phyloP scores from a whole-genome alignment of 2,113 vertebrate species.

The Phoxinus phoxinus region DNA sequence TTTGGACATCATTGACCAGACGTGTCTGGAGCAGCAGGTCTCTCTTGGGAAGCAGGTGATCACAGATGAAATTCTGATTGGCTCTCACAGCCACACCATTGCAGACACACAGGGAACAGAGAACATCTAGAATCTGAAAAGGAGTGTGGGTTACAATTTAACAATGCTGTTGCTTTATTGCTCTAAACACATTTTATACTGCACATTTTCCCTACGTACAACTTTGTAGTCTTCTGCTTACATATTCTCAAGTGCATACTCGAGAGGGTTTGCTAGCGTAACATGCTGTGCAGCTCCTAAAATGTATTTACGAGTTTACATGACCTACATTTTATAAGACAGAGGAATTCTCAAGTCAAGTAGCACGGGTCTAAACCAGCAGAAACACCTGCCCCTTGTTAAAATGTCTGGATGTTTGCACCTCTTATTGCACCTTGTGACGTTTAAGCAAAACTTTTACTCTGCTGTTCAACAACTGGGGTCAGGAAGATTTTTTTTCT shows the following conservation, averaged over 20 bases:
- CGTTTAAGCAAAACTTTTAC: background rate
- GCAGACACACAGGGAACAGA: slow-evolving; percentile 95
- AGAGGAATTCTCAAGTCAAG: slow-evolving; percentile 20
- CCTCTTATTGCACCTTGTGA: background rate
- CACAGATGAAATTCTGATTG: slow-evolving; percentile 97
- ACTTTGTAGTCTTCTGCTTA: background rate
- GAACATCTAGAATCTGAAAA: slow-evolving; percentile 89
- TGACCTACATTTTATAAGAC: slow-evolving; percentile 40
- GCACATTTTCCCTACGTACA: background rate
- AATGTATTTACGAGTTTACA: slow-evolving; percentile 34
- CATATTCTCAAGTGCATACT: background rate
- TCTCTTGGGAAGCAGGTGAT: slow-evolving; percentile 91
- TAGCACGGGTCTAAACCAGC: background rate
- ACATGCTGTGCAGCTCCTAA: slow-evolving; percentile 27
- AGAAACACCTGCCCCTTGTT: slow-evolving; percentile 25
- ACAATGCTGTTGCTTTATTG: background rate
- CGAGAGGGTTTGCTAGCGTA: background rate
- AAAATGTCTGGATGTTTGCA: slow-evolving; percentile 18
- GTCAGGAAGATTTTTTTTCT: background rate
- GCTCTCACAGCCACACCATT: slow-evolving; percentile 95
- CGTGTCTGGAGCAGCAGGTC: slow-evolving; percentile 93
- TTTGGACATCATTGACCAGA: slow-evolving; percentile 94
- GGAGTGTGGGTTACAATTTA: background rate
- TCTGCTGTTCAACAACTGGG: too few species aligned
- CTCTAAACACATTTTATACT: background rate